phyloP scores from a whole-genome alignment of 2,113 vertebrate genomes.

The Mionectes macconnelli region DNA sequence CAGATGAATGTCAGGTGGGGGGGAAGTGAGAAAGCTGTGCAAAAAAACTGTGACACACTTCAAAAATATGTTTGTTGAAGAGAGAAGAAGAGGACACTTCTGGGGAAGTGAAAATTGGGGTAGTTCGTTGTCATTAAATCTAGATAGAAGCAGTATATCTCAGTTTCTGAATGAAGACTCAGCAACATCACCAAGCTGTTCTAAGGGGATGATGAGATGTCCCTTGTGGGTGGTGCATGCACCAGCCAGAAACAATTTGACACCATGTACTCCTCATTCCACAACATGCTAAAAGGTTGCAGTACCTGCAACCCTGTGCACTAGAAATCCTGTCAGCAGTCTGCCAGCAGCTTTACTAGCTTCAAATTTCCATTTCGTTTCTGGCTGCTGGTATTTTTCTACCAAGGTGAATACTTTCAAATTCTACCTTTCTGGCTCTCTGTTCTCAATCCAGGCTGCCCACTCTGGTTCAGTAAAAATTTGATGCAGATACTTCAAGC shows the following conservation, averaged over 20 bases:
- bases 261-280: not conserved
- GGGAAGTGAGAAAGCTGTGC: not conserved
- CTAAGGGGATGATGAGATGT: not conserved
- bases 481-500: too few relatives aligned
- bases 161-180: not conserved
- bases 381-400: too few relatives aligned
- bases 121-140: not conserved
- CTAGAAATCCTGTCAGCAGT: too few relatives aligned
- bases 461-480: too few relatives aligned
- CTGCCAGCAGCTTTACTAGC: too few relatives aligned
- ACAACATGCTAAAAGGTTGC: not conserved
- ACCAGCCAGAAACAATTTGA: not conserved
- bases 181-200: rapidly evolving
- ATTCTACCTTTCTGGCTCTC: too few relatives aligned
- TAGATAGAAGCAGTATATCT: not conserved
- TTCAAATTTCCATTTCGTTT: too few relatives aligned
- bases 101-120: slow-evolving; percentile 2
- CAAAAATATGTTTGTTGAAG: not conserved
- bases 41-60: not conserved
- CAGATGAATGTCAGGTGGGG: not conserved
- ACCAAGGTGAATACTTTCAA: too few relatives aligned
- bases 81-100: not conserved
- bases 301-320: too few relatives aligned
- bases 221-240: rapidly evolving
- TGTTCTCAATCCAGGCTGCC: too few relatives aligned